phyloP scores from a whole-genome alignment of 1,140 invertebrate genomes.

The Pemphigus obesinymphae region DNA sequence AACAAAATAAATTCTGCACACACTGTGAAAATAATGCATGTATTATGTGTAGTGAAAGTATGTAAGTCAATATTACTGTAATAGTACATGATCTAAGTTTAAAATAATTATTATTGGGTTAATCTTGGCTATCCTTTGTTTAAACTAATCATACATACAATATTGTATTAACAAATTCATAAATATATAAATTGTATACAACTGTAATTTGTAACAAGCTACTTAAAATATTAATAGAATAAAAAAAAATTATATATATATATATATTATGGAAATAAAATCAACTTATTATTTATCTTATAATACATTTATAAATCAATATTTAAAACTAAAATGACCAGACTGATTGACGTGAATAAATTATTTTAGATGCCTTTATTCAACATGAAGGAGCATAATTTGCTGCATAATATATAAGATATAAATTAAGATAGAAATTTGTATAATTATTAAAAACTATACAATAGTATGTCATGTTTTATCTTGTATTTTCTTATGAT shows the following conservation, averaged over 20 bases:
- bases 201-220: neutral
- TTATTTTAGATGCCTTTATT: slow-evolving; percentile 28
- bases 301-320: neutral
- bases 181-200: neutral
- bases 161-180: neutral
- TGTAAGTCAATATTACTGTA: no score
- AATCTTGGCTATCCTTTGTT: no score
- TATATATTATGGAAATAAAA: neutral
- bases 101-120: no score
- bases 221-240: neutral
- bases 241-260: neutral
- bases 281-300: no score
- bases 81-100: no score
- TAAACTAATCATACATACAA: no score
- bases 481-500: slow-evolving; percentile 23
- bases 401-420: neutral
- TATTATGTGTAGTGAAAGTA: no score
- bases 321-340: slow-evolving; percentile 11
- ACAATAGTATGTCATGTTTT: neutral
- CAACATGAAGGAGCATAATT: slow-evolving; percentile 34
- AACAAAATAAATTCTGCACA: no score
- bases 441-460: neutral
- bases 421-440: neutral
- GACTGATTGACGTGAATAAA: slow-evolving; percentile 17
- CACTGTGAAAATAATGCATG: no score